Base-by-base conservation (phyloP, 1,140 invertebrate species). In the Drosophila watanabei region DNA sequence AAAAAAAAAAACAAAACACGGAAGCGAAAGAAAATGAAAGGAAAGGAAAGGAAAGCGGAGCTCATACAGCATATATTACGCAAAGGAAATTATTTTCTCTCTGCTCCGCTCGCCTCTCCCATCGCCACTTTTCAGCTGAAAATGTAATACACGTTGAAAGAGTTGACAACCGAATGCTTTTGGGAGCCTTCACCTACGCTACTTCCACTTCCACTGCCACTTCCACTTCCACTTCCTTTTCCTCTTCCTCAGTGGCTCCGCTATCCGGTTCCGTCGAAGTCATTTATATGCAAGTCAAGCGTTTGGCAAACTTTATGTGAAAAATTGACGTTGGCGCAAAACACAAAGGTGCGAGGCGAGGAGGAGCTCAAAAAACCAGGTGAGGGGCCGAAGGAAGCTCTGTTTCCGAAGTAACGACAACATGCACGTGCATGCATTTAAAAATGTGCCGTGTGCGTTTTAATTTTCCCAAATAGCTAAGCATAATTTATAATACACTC, bases 211-310 rank as follows among this genome's bases (percentile, higher is more conserved):
- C 45, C 60, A 13, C 45, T 16, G 28, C 33, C 48, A n/a, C 48
- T 30, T 14, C 58, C 37, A 43, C 16, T 9, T 43, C 41, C 18
- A 45, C 43, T 20, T 35, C 24, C 35, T 61, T 45, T 58, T 35
- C 24, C 35, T 61, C 54, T 58, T 35, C 33, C 32, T 61, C 69
- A 61, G 69, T 60, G 45, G 59, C 59, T 68, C 41, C 75, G 24
- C 49, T 80, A 79, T 63, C 59, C 59, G 61, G 68, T 54, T 76
- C 65, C 49, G 69, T 72, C 72, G 82, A 90, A 82, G 79, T 90
- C 86, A 90, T 90, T 90, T 90, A 90, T 90, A 90, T 90, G 86
- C 86, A 90, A 90, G 86, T 90, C 86, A 86, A 90, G 86, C 82
- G 86, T 89, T 90, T 80, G 78, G 71, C 86, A 90, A 90, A 90